Conservation (phyloP, 2,888 invertebrate genomes). For the Lasioglossum lativentre region DNA sequence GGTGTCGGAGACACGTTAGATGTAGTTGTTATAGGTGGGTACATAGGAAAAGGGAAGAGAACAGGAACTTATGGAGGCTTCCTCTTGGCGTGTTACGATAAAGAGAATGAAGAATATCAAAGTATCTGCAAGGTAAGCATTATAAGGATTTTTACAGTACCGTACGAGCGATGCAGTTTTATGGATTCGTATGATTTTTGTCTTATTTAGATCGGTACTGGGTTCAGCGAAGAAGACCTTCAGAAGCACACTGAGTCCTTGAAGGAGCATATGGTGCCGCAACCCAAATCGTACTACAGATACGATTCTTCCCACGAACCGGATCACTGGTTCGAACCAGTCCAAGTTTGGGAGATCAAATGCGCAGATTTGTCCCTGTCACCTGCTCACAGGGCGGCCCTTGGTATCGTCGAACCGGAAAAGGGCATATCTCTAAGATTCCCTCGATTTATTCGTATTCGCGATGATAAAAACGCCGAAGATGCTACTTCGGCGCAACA, state of each 20-base stretch:
- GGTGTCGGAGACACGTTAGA: slow-evolving; percentile 98
- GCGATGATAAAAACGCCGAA: slow-evolving; percentile 97
- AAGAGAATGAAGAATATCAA: slow-evolving; percentile 96
- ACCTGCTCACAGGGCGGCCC: slow-evolving; percentile 95
- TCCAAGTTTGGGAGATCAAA: slow-evolving; percentile 97
- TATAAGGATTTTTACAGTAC: background rate
- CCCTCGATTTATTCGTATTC: slow-evolving; percentile 95
- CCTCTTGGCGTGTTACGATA: slow-evolving; percentile 96
- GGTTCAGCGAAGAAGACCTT: slow-evolving; percentile 97
- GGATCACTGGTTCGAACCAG: slow-evolving; percentile 95
- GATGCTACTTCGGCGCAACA: slow-evolving; percentile 96
- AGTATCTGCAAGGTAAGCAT: slow-evolving; percentile 93
- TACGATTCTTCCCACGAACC: slow-evolving; percentile 91
- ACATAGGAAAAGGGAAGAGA: slow-evolving; percentile 96
- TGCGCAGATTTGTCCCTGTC: slow-evolving; percentile 99
- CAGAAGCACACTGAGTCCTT: slow-evolving; percentile 91
- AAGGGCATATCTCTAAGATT: slow-evolving; percentile 98
- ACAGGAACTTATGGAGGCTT: slow-evolving; percentile 98
- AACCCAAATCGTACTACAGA: slow-evolving; percentile 92
- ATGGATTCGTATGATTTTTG: background rate
- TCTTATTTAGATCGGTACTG: slow-evolving; percentile 91
- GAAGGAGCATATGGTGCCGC: slow-evolving; percentile 90
- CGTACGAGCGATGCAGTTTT: background rate
- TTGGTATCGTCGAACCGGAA: slow-evolving; percentile 93
- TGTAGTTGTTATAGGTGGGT: slow-evolving; percentile 97